phyloP scores from a whole-genome alignment of 2,888 invertebrate species.

The Cylindroiulus punctatus region DNA sequence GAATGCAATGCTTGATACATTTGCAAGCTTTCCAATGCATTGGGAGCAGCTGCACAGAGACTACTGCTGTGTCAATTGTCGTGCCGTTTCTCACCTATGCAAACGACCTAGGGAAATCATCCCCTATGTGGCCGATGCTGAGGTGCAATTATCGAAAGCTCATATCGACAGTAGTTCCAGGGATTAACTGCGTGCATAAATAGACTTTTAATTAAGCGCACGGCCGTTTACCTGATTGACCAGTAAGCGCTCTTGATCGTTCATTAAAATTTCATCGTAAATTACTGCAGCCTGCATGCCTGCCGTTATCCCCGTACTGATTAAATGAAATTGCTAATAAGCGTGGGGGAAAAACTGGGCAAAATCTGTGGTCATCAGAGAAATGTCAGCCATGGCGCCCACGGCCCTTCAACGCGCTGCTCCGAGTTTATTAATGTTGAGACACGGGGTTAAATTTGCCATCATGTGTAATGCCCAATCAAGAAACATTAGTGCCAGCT shows the following conservation, averaged over 20 bases:
- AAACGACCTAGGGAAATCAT: not conserved
- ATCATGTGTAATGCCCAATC: not conserved
- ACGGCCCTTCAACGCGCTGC: no score
- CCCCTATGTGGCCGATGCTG: not conserved
- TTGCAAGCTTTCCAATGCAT: no score
- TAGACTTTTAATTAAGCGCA: not conserved
- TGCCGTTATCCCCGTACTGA: not conserved
- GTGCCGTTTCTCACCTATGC: no score
- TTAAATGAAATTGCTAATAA: not conserved
- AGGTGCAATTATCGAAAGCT: not conserved
- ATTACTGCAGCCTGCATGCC: not conserved
- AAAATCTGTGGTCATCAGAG: no score
- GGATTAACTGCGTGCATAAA: not conserved
- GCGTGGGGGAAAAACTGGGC: no score
- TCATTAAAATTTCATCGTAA: not conserved
- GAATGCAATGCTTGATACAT: no score
- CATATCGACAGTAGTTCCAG: not conserved
- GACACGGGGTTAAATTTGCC: not conserved
- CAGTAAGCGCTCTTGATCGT: not conserved
- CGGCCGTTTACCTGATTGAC: not conserved
- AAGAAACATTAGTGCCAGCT: not conserved
- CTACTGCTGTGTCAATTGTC: no score
- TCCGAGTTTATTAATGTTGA: no score
- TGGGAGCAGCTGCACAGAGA: no score
- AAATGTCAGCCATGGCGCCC: no score